Conservation (phyloP, 2,797 vertebrate genomes). For the Odontamblyopus rebecca region DNA sequence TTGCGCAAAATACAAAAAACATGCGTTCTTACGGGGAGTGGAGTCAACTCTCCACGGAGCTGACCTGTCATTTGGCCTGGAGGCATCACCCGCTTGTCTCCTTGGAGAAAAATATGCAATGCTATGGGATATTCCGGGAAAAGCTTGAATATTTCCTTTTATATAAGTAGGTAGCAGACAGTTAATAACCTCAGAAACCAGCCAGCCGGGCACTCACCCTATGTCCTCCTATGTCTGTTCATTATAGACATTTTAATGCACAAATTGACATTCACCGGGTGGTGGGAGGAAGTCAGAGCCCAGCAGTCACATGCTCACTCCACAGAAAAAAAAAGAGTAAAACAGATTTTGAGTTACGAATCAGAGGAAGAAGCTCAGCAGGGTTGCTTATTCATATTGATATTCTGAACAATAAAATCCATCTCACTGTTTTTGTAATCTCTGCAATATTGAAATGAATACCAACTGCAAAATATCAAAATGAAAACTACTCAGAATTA, state of each 20-base stretch:
- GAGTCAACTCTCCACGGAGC: too few relatives aligned
- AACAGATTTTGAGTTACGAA: not conserved
- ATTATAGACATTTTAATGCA: not conserved
- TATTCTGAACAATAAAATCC: not conserved
- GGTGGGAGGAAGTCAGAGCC: not conserved
- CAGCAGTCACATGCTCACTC: not conserved
- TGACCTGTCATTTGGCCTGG: too few relatives aligned
- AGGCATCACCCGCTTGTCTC: too few relatives aligned
- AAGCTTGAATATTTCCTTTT: too few relatives aligned
- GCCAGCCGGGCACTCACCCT: not conserved
- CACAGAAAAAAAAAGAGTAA: not conserved
- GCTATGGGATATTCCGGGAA: too few relatives aligned
- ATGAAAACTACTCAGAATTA: not conserved
- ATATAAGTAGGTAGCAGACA: too few relatives aligned
- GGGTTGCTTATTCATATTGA: not conserved
- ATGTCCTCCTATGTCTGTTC: not conserved
- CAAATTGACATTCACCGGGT: not conserved
- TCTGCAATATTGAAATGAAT: not conserved
- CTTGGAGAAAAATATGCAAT: too few relatives aligned
- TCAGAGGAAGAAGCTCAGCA: not conserved
- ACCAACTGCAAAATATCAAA: not conserved
- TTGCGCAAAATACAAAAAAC: too few relatives aligned
- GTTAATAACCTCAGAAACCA: not conserved
- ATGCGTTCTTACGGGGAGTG: too few relatives aligned
- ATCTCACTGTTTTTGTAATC: not conserved